Evolutionary conservation across 2,113 vertebrate species (phyloP).

Genomic region (Zosterops borbonicus): DNA sequence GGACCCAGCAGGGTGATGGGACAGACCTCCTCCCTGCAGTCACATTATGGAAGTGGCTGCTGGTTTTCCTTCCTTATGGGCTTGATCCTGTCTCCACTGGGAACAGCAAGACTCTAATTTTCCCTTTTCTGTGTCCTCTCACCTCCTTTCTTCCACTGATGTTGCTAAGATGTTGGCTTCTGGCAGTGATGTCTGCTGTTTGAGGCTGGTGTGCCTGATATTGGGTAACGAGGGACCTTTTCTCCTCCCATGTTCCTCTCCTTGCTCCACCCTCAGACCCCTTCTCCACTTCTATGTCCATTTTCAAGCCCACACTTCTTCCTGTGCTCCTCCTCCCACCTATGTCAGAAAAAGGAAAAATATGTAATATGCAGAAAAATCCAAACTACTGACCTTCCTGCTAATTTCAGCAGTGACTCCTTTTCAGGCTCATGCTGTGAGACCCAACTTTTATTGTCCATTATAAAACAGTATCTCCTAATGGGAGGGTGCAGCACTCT

Average conservation of each 20-base stretch:
- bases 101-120: background rate
- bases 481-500: background rate
- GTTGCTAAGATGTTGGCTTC: background rate
- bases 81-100: background rate
- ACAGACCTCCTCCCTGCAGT: background rate
- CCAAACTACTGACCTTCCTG: background rate
- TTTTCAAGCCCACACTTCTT: background rate
- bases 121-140: background rate
- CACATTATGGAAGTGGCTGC: background rate
- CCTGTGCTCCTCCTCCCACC: background rate
- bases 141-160: background rate
- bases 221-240: background rate
- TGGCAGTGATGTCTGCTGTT: background rate
- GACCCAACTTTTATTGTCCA: conserved; percentile 8
- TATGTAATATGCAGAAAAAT: background rate
- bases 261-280: background rate
- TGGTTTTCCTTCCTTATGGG: background rate
- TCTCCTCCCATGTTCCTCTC: background rate
- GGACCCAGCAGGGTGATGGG: background rate
- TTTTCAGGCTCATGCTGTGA: background rate
- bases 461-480: conserved; percentile 35
- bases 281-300: background rate
- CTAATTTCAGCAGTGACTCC: conserved; percentile 37
- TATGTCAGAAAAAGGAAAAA: conserved; percentile 1
- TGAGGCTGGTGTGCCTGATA: background rate